A percentile compares a stretch with the other conserved stretches of the same genome.
phyloP scores from a whole-genome alignment of 2,797 vertebrate genomes.

The Lacerta bilineata region DNA sequence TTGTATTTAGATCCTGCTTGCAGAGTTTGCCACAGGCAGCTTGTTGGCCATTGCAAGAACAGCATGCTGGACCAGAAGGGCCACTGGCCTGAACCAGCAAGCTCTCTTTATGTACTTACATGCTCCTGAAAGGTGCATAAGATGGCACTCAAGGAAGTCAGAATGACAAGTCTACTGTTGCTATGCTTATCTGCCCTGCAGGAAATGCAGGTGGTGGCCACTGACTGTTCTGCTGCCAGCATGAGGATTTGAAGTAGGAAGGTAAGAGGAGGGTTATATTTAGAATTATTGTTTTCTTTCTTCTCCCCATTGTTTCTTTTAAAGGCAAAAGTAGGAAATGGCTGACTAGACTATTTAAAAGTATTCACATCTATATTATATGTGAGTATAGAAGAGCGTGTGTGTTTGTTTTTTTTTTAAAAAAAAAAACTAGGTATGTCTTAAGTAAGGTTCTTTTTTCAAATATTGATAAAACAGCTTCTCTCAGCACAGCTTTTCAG shows the following conservation, averaged over 20 bases:
- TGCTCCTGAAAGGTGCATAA: neutral
- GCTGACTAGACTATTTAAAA: neutral
- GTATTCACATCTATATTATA: neutral
- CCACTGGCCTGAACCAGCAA: neutral
- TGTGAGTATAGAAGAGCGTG: neutral
- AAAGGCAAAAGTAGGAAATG: neutral
- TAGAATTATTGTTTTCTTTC: neutral
- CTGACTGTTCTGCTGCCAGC: neutral
- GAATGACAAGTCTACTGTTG: neutral
- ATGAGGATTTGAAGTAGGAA: neutral
- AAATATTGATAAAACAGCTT: constrained; percentile 2
- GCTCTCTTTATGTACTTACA: neutral
- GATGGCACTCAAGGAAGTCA: neutral
- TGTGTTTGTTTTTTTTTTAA: neutral
- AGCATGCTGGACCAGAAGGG: neutral
- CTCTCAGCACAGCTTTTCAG: neutral
- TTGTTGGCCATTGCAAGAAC: too few relatives aligned
- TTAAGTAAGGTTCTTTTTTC: neutral
- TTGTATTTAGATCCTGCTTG: too few relatives aligned
- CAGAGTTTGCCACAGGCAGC: too few relatives aligned
- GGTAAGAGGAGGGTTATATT: neutral
- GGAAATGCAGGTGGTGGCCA: neutral
- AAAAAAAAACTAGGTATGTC: neutral
- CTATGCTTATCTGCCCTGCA: neutral
- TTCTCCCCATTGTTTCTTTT: neutral